Base-by-base conservation (phyloP, 2,888 invertebrate species). In the Perdita meconis region DNA sequence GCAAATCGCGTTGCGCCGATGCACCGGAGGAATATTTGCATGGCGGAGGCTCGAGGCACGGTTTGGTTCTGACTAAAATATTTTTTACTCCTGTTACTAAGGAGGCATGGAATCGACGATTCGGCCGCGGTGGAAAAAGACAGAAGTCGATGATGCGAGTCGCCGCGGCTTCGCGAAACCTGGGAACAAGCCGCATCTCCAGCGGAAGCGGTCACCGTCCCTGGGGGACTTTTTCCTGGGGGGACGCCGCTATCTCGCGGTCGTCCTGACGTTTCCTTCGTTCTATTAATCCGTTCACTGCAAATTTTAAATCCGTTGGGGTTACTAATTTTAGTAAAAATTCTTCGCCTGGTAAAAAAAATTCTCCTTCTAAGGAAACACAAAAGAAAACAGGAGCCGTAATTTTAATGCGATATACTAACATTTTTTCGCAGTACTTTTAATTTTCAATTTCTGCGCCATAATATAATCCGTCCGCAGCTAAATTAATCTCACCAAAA, bases 81-180 rank as follows among this genome's bases (percentile, higher is more conserved):
- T 6, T 30, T 30, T 30, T 30, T 30, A 4, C 6, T 30, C 30
- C 30, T 10, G 24, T 36, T 10, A 3, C 5, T 12, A 10, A 51
- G 22, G 19, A 34, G 40, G 10, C 30, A 70, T 13, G 16, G 40
- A 51, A 24, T 57, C 61, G 38, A 6, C 16, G n/a, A 10, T 0
- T 4, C 30, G 30, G 30, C 13, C 24, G 56, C 1, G 16, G 30
- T n/a, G 34, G 19, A 30, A 26, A 10, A 67, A 55, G 3, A n/a
- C 22, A 24, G 34, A 50, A 55, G 30, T 16, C 67, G 57, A 57
- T 30, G 68, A 71, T 59, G 57, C 51, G 67, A 56, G 44, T 42
- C 57, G 30, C 16, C 30, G 10, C 5, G 40, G 19, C 40, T 38
- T 57, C 10, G 47, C 56, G 6, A 19, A 16, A 13, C 10, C 51